Base-by-base conservation (phyloP, 2,888 invertebrate genomes). In the Acanthococcus lagerstroemiae region DNA sequence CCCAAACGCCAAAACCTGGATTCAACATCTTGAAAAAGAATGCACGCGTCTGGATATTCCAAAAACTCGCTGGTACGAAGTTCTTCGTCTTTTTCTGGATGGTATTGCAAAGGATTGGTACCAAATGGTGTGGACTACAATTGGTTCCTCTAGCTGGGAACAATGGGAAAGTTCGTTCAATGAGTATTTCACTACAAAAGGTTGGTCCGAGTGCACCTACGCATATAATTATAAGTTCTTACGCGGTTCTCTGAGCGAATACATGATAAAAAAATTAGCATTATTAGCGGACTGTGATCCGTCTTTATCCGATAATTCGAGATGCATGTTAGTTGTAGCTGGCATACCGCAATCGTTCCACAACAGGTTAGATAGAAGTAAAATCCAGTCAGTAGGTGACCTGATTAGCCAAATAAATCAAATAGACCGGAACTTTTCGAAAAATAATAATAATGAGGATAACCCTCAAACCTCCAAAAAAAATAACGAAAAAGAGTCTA, bases 141-240 rank as follows among this genome's bases (percentile, higher is more conserved):
- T 12, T 5, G 17, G 27, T 15, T 12, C 25, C 6, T 26, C 55
- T 7, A 27, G 27, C 2, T 55, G 55, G 27, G n/a, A 27, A 17
- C n/a, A 25, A 26, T 55, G 55, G 55, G 27, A 27, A 17, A 25
- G 27, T n/a, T 55, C 30, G 7, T 55, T 55, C 21, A 21, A 17
- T 17, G 55, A 55, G 7, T 12, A 55, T 4, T 55, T 55, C 19
- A 17, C 27, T 9, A 27, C 55, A 17, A 9, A 25, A 25, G 55
- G 55, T n/a, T 55, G 55, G 55, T 25, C 55, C n/a, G 55, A 55
- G 12, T 27, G 22, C 17, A n/a, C 55, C 7, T 55, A 55, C 27
- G 55, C 55, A 15, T 9, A 27, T 26, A 5, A 55, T 55, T 55
- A 22, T 17, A 55, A 55, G 17, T 55, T 27, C 17, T 27, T 25